Conservation (phyloP, 1,140 invertebrate genomes). For the Cephus cinctus region DNA sequence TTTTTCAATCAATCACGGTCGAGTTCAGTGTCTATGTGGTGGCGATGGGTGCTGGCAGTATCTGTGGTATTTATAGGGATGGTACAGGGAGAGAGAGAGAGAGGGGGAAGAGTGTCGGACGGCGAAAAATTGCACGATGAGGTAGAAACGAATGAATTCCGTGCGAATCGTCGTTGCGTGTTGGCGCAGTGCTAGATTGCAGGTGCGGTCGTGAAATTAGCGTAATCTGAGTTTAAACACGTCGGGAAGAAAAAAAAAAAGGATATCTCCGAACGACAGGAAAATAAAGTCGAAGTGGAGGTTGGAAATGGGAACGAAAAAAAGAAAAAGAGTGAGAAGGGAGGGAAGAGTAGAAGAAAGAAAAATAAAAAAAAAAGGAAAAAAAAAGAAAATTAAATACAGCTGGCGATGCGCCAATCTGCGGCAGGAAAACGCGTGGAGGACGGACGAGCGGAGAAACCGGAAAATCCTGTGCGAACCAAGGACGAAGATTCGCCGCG, state of each 20-base stretch:
- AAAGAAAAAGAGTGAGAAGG: conserved; percentile 4
- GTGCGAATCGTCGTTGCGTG: too few relatives aligned
- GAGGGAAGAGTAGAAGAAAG: conserved; percentile 4
- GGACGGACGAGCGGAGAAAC: conserved; percentile 18
- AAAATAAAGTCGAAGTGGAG: conserved; percentile 9
- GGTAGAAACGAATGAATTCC: too few relatives aligned
- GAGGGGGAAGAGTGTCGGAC: too few relatives aligned
- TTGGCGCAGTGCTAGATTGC: neutral
- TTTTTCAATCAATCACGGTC: too few relatives aligned
- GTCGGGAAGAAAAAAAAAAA: conserved; percentile 13
- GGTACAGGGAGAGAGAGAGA: too few relatives aligned
- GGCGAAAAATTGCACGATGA: too few relatives aligned
- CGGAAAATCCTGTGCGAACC: conserved; percentile 10
- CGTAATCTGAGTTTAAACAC: conserved; percentile 28
- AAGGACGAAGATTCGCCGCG: neutral
- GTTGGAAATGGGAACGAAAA: neutral
- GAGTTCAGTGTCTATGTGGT: too few relatives aligned
- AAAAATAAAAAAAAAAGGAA: conserved; percentile 8
- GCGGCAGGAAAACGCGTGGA: conserved; percentile 13
- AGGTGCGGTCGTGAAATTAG: conserved; percentile 14
- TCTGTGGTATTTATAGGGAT: too few relatives aligned
- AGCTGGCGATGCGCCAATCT: conserved; percentile 28
- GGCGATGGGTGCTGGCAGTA: too few relatives aligned
- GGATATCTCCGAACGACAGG: conserved; percentile 1
- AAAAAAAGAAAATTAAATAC: conserved; percentile 26